A percentile compares a stretch with the other conserved stretches of the same genome.
phyloP scores from a whole-genome alignment of 2,888 invertebrate genomes.

The Lasioglossum villosulum region DNA sequence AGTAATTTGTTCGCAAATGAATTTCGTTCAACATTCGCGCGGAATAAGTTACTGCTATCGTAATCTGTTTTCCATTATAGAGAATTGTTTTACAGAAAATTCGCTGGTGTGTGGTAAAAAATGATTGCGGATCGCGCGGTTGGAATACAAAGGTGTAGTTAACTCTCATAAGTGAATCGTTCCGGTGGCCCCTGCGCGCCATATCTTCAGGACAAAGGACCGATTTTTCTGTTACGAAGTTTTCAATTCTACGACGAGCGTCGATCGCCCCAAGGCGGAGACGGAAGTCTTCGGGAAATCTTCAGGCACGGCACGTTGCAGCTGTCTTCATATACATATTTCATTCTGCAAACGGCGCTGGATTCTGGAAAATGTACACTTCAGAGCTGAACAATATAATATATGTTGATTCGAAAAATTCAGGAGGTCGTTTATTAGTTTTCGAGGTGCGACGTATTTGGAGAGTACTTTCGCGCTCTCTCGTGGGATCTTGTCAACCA shows the following conservation, averaged over 20 bases:
- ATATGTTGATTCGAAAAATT: slow-evolving; percentile 17
- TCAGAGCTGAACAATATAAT: slow-evolving; percentile 40
- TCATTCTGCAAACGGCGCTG: slow-evolving; percentile 40
- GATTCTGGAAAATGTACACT: slow-evolving; percentile 33
- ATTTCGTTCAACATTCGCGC: not conserved
- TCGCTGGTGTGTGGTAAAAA: slow-evolving; percentile 22
- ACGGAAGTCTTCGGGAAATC: slow-evolving; percentile 50
- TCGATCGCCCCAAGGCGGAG: not conserved
- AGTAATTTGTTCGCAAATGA: not conserved
- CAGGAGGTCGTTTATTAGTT: not conserved
- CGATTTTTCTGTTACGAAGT: slow-evolving; percentile 51
- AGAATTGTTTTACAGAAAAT: not conserved
- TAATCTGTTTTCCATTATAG: not conserved
- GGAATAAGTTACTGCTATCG: not conserved
- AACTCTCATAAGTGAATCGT: slow-evolving; percentile 51
- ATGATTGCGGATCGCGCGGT: slow-evolving; percentile 31
- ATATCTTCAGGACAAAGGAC: slow-evolving; percentile 62
- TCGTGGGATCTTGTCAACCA: not conserved
- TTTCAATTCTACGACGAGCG: slow-evolving; percentile 57
- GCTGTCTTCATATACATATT: slow-evolving; percentile 63
- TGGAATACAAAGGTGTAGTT: slow-evolving; percentile 62
- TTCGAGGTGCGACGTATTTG: not conserved
- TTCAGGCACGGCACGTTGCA: slow-evolving; percentile 62
- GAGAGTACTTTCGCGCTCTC: not conserved
- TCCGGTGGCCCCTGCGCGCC: slow-evolving; percentile 39